Evolutionary conservation across 53 echinoderm and acorn worm species (phyloP).

Genomic region (Apostichopus leukothele): DNA sequence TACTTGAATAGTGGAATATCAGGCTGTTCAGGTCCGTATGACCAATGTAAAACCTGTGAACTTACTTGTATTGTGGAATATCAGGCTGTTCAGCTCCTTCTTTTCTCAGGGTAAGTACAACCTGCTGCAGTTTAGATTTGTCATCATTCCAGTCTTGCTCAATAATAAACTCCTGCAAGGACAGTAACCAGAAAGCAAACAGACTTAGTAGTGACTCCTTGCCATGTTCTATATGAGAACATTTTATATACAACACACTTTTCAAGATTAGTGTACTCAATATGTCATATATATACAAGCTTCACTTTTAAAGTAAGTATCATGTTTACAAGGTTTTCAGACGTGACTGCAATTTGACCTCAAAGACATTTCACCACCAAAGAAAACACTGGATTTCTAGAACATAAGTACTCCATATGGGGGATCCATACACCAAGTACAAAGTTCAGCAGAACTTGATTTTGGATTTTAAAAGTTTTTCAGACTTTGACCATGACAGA

Average conservation of each 20-base stretch:
- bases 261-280: not conserved
- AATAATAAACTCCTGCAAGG: conserved; percentile 75
- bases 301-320: not conserved
- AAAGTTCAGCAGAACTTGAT: too few species aligned
- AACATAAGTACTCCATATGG: too few species aligned
- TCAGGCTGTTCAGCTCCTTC: not conserved
- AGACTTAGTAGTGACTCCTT: not conserved
- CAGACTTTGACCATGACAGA: too few species aligned
- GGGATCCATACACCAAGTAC: too few species aligned
- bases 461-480: too few species aligned
- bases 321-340: not conserved
- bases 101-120: conserved; percentile 80
- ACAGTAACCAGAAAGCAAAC: not conserved
- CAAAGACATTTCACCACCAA: too few species aligned
- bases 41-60: too few species aligned
- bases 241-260: too few species aligned
- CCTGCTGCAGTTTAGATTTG: conserved; percentile 98
- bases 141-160: conserved; percentile 98
- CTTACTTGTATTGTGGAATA: too few species aligned
- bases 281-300: not conserved
- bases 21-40: not conserved
- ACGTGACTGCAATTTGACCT: too few species aligned
- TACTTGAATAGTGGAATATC: too few species aligned
- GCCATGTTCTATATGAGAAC: not conserved
- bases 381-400: too few species aligned